These are phyloP conservation scores for Lasius platythorax DNA, from an alignment of 2,888 invertebrate species.

Conservation along the genomic window DNA sequence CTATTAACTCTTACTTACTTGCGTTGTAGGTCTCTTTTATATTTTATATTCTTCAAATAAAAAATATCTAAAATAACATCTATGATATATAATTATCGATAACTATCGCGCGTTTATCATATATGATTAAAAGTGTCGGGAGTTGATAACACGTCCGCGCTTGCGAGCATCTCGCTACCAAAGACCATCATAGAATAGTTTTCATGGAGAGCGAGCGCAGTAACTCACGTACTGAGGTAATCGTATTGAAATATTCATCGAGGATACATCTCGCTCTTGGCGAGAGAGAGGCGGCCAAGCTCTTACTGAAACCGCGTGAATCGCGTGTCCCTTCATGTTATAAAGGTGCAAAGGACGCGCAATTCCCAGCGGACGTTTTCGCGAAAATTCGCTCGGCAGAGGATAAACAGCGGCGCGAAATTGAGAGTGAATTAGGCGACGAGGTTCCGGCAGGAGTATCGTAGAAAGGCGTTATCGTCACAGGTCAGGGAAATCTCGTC, in stretches of 20 bases:
- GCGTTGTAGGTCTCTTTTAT: neutral
- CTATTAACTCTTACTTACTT: slow-evolving; percentile 22
- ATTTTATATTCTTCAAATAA: neutral
- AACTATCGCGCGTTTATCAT: neutral
- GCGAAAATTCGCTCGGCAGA: slow-evolving; percentile 6
- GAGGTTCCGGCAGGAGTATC: slow-evolving; percentile 39
- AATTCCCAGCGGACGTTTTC: slow-evolving; percentile 1
- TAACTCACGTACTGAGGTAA: slow-evolving; percentile 4
- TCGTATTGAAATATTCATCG: slow-evolving; percentile 44
- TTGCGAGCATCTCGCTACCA: slow-evolving; percentile 9
- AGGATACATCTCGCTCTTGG: neutral
- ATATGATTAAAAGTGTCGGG: neutral
- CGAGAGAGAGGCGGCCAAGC: neutral
- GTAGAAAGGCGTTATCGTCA: slow-evolving; percentile 17
- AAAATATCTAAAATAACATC: neutral
- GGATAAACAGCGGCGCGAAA: slow-evolving; percentile 36
- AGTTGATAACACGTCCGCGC: slow-evolving; percentile 30
- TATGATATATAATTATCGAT: neutral
- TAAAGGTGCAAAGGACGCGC: slow-evolving; percentile 3
- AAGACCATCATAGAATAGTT: slow-evolving; percentile 6
- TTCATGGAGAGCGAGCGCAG: neutral
- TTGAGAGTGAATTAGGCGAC: slow-evolving; percentile 51
- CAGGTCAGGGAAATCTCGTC: slow-evolving; percentile 13
- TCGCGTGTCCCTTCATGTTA: neutral
- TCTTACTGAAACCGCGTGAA: slow-evolving; percentile 5